These are phyloP conservation scores for Druon quercuslanigerum DNA, from an alignment of 1,140 invertebrate species.

Conservation along the genomic window DNA sequence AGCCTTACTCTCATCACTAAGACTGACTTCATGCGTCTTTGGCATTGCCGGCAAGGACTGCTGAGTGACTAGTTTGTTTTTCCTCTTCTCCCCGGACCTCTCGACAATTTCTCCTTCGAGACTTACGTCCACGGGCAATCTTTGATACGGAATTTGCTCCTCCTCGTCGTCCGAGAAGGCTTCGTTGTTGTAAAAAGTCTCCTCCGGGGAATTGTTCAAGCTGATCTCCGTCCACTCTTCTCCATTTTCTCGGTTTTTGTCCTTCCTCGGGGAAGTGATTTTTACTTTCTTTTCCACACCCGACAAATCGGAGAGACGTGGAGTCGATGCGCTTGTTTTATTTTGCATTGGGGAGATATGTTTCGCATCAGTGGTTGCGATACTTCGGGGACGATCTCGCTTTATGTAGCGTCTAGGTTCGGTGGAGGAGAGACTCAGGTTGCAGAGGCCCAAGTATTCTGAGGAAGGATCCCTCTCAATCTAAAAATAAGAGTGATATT, in stretches of 20 bases:
- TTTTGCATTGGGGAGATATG: slow-evolving; percentile 58
- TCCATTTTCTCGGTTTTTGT: slow-evolving; percentile 52
- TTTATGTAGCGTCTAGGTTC: slow-evolving; percentile 72
- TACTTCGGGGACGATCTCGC: slow-evolving; percentile 67
- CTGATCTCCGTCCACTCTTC: slow-evolving; percentile 77
- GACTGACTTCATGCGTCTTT: slow-evolving; percentile 61
- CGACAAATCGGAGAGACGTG: slow-evolving; percentile 59
- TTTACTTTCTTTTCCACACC: slow-evolving; percentile 58
- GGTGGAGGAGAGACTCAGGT: slow-evolving; percentile 67
- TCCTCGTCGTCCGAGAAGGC: slow-evolving; percentile 72
- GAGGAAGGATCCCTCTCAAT: slow-evolving; percentile 64
- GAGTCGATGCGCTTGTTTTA: slow-evolving; percentile 60
- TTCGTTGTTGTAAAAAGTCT: slow-evolving; percentile 66
- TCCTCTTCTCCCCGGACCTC: slow-evolving; percentile 25
- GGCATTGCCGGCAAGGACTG: slow-evolving; percentile 68
- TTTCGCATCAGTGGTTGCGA: slow-evolving; percentile 62
- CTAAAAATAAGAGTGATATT: slow-evolving; percentile 50
- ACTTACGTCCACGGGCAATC: slow-evolving; percentile 67
- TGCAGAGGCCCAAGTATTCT: slow-evolving; percentile 67
- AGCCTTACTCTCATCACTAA: slow-evolving; percentile 65
- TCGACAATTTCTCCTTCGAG: slow-evolving; percentile 49
- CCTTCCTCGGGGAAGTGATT: slow-evolving; percentile 53
- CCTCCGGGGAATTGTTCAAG: slow-evolving; percentile 73
- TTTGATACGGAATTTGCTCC: slow-evolving; percentile 71
- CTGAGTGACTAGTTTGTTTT: slow-evolving; percentile 64